Base-by-base conservation (phyloP, 1,140 invertebrate species). In the Caerostris extrusa region DNA sequence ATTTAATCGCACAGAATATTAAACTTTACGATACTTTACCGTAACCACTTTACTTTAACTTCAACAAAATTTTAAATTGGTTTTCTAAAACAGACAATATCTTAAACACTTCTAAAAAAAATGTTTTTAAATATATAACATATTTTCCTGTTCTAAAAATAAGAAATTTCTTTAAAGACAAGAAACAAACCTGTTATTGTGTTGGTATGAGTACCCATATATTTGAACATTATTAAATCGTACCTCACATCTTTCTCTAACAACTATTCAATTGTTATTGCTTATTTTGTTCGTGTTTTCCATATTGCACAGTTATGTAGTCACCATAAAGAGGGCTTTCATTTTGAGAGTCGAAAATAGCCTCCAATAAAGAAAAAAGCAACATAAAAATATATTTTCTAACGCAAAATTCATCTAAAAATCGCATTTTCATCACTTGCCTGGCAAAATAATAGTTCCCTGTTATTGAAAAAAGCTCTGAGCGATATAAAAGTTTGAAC, bases 381-480 rank as follows among this genome's bases (percentile, higher is more conserved):
- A 34, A 34, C 34, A 57, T 56, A 69, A 69, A 89, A 89, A 14
- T 12, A 55, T 8, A 12, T 58, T 50, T 61, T 87, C 7, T 14
- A n/a, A 87, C 57, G n/a, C 34, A 60, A 60, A 86, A 60, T 58
- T 67, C 64, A 56, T 89, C 87, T 19, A 69, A 53, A 87, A 55
- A 89, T 89, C 61, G 61, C 61, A 89, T 69, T 89, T 89, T 89
- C 61, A 89, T 89, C 50, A 56, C 64, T 4, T 34, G 2, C 5
- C 8, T 19, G 55, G 87, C 7, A 61, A 89, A 89, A 55, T 83
- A 83, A 83, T 83, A 83, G 50, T 50, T 57, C n/a, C 19, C 0
- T 69, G 61, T 89, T 89, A 89, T 89, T 69, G 61, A 89, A 89
- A 53, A 67, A 50, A n/a, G 87, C 87, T 64, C 17, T 14, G 7